Conservation (phyloP, 2,797 vertebrate species). For the Chiroxiphia lanceolata region DNA sequence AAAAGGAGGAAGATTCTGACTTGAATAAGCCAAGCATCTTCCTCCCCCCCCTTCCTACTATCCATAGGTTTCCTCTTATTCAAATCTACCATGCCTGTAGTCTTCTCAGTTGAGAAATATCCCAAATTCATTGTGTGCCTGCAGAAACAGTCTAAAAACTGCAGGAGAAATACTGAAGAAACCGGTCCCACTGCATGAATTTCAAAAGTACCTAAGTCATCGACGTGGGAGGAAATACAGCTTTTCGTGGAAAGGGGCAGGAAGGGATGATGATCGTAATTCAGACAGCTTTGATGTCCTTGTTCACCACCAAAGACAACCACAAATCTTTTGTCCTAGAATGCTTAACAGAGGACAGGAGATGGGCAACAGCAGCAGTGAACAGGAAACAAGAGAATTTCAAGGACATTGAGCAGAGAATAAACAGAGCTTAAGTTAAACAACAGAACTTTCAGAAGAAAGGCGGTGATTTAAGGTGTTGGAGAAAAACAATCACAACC, state of each 20-base stretch:
- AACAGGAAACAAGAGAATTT: neutral
- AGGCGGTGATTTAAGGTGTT: neutral
- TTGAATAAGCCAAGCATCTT: neutral
- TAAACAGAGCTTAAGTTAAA: neutral
- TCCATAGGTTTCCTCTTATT: neutral
- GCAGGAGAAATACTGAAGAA: neutral
- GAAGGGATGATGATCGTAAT: neutral
- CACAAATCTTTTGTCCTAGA: neutral
- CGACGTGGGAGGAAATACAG: neutral
- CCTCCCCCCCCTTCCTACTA: neutral
- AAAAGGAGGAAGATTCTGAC: neutral
- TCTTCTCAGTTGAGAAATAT: neutral
- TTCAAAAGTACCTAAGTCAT: neutral
- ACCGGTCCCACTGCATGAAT: neutral
- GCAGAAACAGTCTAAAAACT: neutral
- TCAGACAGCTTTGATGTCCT: neutral
- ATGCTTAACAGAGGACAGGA: neutral
- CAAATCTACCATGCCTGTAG: neutral
- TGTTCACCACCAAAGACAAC: neutral
- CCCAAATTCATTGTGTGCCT: neutral
- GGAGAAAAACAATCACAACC: neutral
- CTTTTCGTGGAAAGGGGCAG: neutral
- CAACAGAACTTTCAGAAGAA: neutral
- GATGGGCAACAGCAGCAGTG: neutral
- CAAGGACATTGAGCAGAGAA: neutral